Evolutionary conservation across 1,140 invertebrate genomes (phyloP).

Genomic region (Brachionus rubens): DNA sequence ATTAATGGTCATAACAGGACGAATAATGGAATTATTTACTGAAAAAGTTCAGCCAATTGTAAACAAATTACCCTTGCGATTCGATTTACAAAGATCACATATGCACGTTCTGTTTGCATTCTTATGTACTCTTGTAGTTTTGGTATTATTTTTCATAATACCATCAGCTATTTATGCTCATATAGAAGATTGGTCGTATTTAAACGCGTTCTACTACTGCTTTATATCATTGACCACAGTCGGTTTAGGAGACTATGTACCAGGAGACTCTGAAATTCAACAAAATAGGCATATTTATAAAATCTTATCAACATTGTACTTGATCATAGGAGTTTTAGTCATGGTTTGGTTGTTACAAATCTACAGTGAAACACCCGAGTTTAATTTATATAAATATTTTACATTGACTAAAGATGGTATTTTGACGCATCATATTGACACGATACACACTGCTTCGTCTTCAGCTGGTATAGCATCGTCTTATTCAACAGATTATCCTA

Average conservation of each 20-base stretch:
- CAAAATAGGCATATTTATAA: constrained; percentile 27
- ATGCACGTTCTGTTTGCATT: constrained; percentile 38
- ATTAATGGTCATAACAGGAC: not conserved
- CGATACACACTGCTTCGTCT: not conserved
- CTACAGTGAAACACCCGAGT: constrained; percentile 31
- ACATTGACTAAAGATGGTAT: constrained; percentile 35
- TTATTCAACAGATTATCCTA: not conserved
- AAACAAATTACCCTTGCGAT: not conserved
- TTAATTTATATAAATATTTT: constrained; percentile 44
- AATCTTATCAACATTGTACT: constrained; percentile 39
- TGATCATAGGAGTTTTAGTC: constrained; percentile 28
- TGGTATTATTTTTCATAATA: constrained; percentile 64
- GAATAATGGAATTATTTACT: constrained; percentile 61
- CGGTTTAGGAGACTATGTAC: constrained; percentile 58
- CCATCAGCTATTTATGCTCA: constrained; percentile 90
- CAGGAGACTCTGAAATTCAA: constrained; percentile 40
- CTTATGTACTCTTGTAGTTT: not conserved
- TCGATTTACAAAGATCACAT: not conserved
- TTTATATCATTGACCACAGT: constrained; percentile 98
- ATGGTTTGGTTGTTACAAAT: constrained; percentile 41
- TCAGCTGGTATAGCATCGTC: not conserved
- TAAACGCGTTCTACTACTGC: constrained; percentile 97
- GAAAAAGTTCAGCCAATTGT: constrained; percentile 51
- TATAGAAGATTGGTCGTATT: constrained; percentile 95
- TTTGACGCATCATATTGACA: constrained; percentile 9